These are phyloP conservation scores for Turritopsis rubra DNA, from an alignment of 30 jellyfish, hydroid and myxozoan species.

Conservation along the genomic window DNA sequence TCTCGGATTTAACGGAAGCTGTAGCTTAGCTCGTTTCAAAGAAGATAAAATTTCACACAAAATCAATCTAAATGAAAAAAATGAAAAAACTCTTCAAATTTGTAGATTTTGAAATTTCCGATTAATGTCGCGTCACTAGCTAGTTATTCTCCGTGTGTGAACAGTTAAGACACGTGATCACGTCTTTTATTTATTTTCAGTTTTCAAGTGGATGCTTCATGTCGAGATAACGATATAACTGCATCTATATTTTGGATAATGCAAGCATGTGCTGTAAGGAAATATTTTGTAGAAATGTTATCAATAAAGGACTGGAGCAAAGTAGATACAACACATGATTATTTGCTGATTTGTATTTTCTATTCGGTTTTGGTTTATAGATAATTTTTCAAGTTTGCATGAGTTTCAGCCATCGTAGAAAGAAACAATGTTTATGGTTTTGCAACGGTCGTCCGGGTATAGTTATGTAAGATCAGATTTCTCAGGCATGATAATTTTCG, in stretches of 20 bases:
- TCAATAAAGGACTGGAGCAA: too few relatives aligned
- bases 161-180: too few relatives aligned
- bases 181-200: neutral
- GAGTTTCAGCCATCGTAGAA: constrained; percentile 28
- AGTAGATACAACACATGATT: neutral
- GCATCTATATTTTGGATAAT: constrained; percentile 1
- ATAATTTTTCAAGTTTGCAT: neutral
- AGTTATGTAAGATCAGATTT: constrained; percentile 55
- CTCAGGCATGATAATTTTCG: too few relatives aligned
- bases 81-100: too few relatives aligned
- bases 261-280: constrained; percentile 16
- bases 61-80: too few relatives aligned
- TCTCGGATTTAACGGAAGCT: too few relatives aligned
- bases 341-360: neutral
- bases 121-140: too few relatives aligned
- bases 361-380: neutral
- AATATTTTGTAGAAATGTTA: too few relatives aligned
- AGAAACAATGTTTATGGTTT: constrained; percentile 28
- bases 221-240: neutral
- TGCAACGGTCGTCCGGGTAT: constrained; percentile 64
- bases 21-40: too few relatives aligned
- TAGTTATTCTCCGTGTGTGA: too few relatives aligned
- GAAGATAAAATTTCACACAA: too few relatives aligned
- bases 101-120: too few relatives aligned
- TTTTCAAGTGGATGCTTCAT: neutral